Base-by-base conservation (phyloP, 2,888 invertebrate species). In the Camponotus fellah region DNA sequence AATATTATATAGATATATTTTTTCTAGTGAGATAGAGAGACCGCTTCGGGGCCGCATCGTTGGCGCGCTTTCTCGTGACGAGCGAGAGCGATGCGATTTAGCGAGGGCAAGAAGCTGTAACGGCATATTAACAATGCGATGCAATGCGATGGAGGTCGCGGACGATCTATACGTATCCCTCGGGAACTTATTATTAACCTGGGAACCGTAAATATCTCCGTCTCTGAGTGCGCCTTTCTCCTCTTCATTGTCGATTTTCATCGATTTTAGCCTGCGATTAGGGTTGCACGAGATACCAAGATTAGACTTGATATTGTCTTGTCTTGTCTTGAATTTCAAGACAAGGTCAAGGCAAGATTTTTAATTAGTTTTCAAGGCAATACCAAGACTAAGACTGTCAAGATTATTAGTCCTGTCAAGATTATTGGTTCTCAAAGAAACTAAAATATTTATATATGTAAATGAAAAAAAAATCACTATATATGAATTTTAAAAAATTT, bases 91-190 rank as follows among this genome's bases (percentile, higher is more conserved):
- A 65, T 68, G 68, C 68, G 34, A 71, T 71, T 71, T 80, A 49
- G 46, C 79, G 60, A 37, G 71, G 21, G 43, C 58, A 53, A 77
- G 69, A 46, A 79, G 46, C 26, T 69, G 37, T 80, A 80, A 80
- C 79, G 79, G 71, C 79, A 49, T 49, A 80, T 80, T 46, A 80
- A 71, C 71, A 69, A 69, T 69, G 14, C 53, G 21, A 37, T 62
- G 75, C 76, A 64, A 49, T 49, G 37, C 21, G 46, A 71, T 46
- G 71, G 60, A 71, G 60, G 37, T 71, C 79, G 60, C 34, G n/a
- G 46, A 17, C 37, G 3, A 9, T 3, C 69, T 58, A 14, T 21
- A 58, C 34, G 17, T 46, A 32, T 17, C 6, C 26, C 14, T 68
- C 56, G 60, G 17, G 8, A 37, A 37, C 49, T 34, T 69, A 37